A percentile compares a stretch with the other conserved stretches of the same genome.
Evolutionary conservation across 2,113 vertebrate species (phyloP).

Genomic region (Dendropsophus ebraccatus): DNA sequence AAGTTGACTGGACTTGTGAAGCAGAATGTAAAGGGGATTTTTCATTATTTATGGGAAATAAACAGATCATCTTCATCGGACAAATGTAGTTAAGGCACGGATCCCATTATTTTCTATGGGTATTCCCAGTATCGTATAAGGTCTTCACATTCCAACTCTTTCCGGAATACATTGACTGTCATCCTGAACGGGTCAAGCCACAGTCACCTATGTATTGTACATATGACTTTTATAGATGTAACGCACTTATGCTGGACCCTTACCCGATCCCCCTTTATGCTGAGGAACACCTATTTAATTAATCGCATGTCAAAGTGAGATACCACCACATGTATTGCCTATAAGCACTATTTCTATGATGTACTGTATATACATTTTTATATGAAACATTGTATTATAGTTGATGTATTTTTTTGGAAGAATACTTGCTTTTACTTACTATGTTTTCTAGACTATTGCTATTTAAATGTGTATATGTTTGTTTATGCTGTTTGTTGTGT

Average conservation of each 20-base stretch:
- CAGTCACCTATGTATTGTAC: not conserved
- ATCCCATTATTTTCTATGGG: not conserved
- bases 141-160: not conserved
- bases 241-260: not conserved
- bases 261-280: not conserved
- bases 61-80: not conserved
- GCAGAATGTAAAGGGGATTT: constrained; percentile 6
- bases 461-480: not conserved
- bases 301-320: not conserved
- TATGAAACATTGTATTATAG: not conserved
- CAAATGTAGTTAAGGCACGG: not conserved
- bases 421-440: not conserved
- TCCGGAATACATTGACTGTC: not conserved
- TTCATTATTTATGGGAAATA: not conserved
- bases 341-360: not conserved
- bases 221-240: not conserved
- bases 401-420: not conserved
- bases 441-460: not conserved
- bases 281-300: not conserved
- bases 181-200: not conserved
- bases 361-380: not conserved
- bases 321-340: not conserved
- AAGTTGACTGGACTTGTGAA: not conserved
- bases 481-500: not conserved
- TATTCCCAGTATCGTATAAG: not conserved